Base-by-base conservation (phyloP, 2,888 invertebrate genomes). In the Meliscaeva auricollis region DNA sequence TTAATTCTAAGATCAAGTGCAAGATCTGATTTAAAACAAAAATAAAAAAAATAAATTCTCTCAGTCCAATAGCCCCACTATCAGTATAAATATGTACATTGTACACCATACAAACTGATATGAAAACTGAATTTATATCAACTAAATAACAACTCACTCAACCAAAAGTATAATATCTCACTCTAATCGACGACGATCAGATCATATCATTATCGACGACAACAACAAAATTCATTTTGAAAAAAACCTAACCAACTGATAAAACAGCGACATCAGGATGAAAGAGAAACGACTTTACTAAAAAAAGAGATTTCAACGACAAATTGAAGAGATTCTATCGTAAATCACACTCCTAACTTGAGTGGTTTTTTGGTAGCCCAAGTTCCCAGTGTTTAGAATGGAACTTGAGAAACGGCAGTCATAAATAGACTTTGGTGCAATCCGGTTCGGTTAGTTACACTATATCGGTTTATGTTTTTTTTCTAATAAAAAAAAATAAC, bases 381-480 rank as follows among this genome's bases (percentile, higher is more conserved):
- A 38, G n/a, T n/a, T 9, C 38, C 38, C 38, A 9, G 38, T 38
- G 6, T 5, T 22, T 22, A n/a, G 4, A 26, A 41, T 38, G 38
- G 38, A 13, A 13, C 38, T 9, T 13, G 38, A 38, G 11, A 38
- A 13, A 38, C 3, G n/a, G 41, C 32, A 80, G 84, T 84, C 75
- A 70, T 79, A 70, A 66, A 80, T 75, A 44, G 75, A 66, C 84
- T 75, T 84, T 80, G 35, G 75, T 75, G 70, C 75, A 26, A 60
- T 75, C 54, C 70, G 80, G 79, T 84, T 70, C 79, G 79, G 66
- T 35, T 48, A 9, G 13, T 9, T 30, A 15, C 15, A n/a, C 22
- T 15, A 4, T 15, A 9, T 58, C 60, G 58, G 46, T 35, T 17
- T 0, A 30, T 64, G n/a, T 52, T 56, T 68, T 30, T 66, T 26